Percentiles rank a stretch among this genome's conserved stretches.
Conservation (phyloP, 1,140 invertebrate species). For the Apolygus lucorum region DNA sequence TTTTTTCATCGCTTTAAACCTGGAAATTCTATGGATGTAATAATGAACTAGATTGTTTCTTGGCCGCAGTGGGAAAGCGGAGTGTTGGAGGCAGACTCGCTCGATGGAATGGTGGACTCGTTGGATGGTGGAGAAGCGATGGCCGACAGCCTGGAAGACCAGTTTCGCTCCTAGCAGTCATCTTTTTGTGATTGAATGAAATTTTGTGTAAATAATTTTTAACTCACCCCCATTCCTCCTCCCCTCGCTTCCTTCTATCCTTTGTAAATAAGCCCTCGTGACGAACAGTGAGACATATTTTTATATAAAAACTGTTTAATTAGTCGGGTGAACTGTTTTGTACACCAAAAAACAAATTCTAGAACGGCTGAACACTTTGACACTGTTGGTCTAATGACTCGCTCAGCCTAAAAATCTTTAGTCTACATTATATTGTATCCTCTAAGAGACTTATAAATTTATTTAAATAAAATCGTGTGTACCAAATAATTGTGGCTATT, state of each 20-base stretch:
- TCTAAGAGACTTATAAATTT: conserved; percentile 6
- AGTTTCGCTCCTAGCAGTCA: not conserved
- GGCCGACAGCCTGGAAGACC: conserved; percentile 1
- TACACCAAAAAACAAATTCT: not conserved
- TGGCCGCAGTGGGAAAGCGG: conserved; percentile 4
- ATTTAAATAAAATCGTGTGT: conserved; percentile 13
- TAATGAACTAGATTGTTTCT: too few species aligned
- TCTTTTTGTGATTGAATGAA: not conserved
- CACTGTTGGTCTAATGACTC: not conserved
- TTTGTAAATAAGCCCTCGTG: too few species aligned
- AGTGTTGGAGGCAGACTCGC: conserved; percentile 10
- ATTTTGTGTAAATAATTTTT: not conserved
- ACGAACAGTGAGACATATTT: not conserved
- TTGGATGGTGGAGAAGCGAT: conserved; percentile 5
- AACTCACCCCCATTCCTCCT: too few species aligned
- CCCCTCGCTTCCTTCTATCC: too few species aligned
- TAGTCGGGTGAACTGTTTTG: not conserved
- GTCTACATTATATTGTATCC: not conserved
- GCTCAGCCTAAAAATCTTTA: not conserved
- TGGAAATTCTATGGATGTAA: too few species aligned
- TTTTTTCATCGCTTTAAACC: too few species aligned
- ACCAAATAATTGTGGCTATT: too few species aligned
- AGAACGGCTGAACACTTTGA: not conserved
- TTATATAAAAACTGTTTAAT: conserved; percentile 4
- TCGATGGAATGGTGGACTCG: not conserved